Base-by-base conservation (phyloP, 1,140 invertebrate species). In the Batillaria attramentaria region DNA sequence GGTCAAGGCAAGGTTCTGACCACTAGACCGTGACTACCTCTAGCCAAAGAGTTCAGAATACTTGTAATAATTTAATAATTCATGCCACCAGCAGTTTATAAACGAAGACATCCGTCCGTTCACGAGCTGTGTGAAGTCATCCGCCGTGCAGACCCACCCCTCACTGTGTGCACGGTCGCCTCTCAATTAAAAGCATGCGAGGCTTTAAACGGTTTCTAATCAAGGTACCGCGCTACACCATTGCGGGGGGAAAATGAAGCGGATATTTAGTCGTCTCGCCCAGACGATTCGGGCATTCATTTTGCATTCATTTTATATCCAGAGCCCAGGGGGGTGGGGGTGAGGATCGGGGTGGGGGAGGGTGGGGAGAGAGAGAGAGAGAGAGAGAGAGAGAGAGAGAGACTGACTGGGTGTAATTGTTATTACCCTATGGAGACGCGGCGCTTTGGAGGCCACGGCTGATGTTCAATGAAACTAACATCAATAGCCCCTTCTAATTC, bases 401-500 rank as follows among this genome's bases (percentile, higher is more conserved):
- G n/a, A n/a, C n/a, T 6, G 4, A 46, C 13, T n/a, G 41, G 37
- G 37, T 10, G 68, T 70, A 46, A 70, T 70, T 70, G 68, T 70
- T 70, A 70, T 70, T 70, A 46, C 68, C 68, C 68, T 70, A 46
- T 70, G 42, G 41, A 60, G 57, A n/a, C 20, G 18, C 68, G 18
- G 20, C 41, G n/a, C n/a, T n/a, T n/a, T n/a, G n/a, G n/a, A n/a
- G n/a, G n/a, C n/a, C n/a, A n/a, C n/a, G n/a, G n/a, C n/a, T n/a
- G n/a, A n/a, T 20, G 5, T 70, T 70, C 68, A 46, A 46, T 70
- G 68, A 70, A 46, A 46, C 16, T 75, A 57, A 60, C 50, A 62
- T 62, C 54, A 75, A 75, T 75, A 75, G 62, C 73, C n/a, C n/a
- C 73, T 75, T 75, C 73, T 75, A 75, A 75, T 75, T 75, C 73